Base-by-base conservation (phyloP, 2,888 invertebrate species). In the Eilema sororculum region DNA sequence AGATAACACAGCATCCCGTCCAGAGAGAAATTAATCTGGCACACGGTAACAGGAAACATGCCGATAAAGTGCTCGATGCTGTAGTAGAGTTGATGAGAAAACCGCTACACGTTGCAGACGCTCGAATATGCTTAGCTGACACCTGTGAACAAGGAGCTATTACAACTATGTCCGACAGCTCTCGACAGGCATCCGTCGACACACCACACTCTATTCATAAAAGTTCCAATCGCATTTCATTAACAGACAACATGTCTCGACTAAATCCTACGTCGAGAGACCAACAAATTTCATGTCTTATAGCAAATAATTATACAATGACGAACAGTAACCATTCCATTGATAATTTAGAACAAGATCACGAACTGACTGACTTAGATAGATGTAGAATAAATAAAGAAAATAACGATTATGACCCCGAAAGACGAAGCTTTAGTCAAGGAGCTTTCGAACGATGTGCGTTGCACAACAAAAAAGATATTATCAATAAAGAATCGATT, bases 21-120 rank as follows among this genome's bases (percentile, higher is more conserved):
- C 89, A 84, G 86, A 91, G 92, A 92, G 92, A 92, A 92, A 91
- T 91, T 93, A 92, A 92, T 93, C 92, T 92, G 87, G 92, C 86
- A 89, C 90, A 89, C 88, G 88, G 89, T 84, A 86, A 90, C 92
- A 90, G 93, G 92, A 94, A 93, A 87, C 86, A 91, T 91, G 91
- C 86, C 82, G 92, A 93, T 92, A 92, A 89, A 86, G 82, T 80
- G 78, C 72, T 74, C 74, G 74, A 76, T 76, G 77, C 75, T 82
- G 58, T 81, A 86, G 79, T 81, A 84, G 78, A 83, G 81, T 82
- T 80, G 80, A 84, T 78, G 79, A 87, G 84, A 76, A 76, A 77
- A 74, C 64, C 75, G 72, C 75, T 78, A 67, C 72, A 78, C 73
- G 67, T 76, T 73, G 67, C 74, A 73, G 76, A 74, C 78, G 71